Percentiles rank a stretch among this genome's conserved stretches.
Evolutionary conservation across 1,140 invertebrate species (phyloP).

Genomic region (Leptopilina boulardi): DNA sequence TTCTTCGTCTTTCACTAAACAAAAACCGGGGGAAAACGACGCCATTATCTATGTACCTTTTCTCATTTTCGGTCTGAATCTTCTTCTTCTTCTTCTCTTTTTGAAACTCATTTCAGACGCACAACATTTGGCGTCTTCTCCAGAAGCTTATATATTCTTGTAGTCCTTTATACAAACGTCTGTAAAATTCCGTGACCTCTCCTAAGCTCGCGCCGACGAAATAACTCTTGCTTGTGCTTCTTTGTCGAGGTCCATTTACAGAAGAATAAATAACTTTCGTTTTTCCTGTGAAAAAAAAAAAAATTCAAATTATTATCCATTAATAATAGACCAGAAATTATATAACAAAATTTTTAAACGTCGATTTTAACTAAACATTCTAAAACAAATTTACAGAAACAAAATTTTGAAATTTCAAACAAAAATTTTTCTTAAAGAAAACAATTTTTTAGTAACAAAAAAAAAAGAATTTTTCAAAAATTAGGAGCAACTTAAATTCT

Average conservation of each 20-base stretch:
- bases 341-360: too few relatives aligned
- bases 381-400: too few relatives aligned
- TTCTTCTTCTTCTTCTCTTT: conserved; percentile 47
- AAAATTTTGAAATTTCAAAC: too few relatives aligned
- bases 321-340: too few relatives aligned
- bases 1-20: conserved; percentile 3
- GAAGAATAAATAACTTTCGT: neutral
- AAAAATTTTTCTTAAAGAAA: too few relatives aligned
- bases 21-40: conserved; percentile 52
- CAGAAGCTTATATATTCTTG: conserved; percentile 31
- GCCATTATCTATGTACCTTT: conserved; percentile 53
- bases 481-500: too few relatives aligned
- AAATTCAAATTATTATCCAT: too few relatives aligned
- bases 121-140: conserved; percentile 26
- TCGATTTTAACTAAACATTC: too few relatives aligned
- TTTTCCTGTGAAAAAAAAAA: neutral
- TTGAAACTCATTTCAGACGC: conserved; percentile 24
- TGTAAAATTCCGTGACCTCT: conserved; percentile 24
- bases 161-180: conserved; percentile 38
- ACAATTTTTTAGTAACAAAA: too few relatives aligned
- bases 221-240: neutral
- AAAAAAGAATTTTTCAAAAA: too few relatives aligned
- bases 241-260: neutral
- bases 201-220: neutral
- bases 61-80: conserved; percentile 30